These are phyloP conservation scores for Mus pahari DNA, from an alignment of 2,113 vertebrate species.

Conservation along the genomic window DNA sequence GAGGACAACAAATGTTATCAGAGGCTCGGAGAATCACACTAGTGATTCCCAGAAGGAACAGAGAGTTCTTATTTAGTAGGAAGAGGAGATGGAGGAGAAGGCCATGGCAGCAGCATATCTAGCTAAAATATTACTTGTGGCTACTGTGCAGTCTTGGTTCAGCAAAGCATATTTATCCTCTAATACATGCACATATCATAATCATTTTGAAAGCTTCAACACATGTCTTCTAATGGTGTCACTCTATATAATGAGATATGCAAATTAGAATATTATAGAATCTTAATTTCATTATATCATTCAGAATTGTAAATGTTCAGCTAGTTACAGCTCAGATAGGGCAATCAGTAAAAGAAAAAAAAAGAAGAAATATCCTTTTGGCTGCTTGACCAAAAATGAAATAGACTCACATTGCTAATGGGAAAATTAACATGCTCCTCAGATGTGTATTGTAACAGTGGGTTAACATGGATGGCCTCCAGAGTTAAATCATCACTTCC, in stretches of 20 bases:
- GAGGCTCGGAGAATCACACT: neutral
- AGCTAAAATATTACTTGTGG: neutral
- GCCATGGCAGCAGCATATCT: neutral
- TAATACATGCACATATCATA: conserved; percentile 71
- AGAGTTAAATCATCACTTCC: conserved; percentile 58
- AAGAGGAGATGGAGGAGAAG: neutral
- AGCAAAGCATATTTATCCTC: conserved; percentile 49
- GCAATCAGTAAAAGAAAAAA: conserved; percentile 43
- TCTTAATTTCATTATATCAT: conserved; percentile 75
- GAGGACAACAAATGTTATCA: neutral
- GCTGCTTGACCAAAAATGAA: conserved; percentile 75
- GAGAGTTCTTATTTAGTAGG: neutral
- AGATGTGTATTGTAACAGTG: conserved; percentile 28
- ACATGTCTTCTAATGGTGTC: conserved; percentile 76
- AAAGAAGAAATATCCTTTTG: conserved; percentile 73
- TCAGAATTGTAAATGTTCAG: conserved; percentile 70
- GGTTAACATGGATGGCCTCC: conserved; percentile 56
- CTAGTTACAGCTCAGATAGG: conserved; percentile 75
- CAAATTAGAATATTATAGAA: conserved; percentile 70
- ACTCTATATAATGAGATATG: conserved; percentile 76
- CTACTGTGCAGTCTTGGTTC: conserved; percentile 7
- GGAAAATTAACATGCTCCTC: conserved; percentile 65
- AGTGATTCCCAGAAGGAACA: neutral
- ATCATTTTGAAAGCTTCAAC: conserved; percentile 80
- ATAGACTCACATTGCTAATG: conserved; percentile 45